Evolutionary conservation across 2,888 invertebrate species (phyloP), one percentile per base, ranked within the genome.

Genomic region (Ormyrus nitidulus): DNA sequence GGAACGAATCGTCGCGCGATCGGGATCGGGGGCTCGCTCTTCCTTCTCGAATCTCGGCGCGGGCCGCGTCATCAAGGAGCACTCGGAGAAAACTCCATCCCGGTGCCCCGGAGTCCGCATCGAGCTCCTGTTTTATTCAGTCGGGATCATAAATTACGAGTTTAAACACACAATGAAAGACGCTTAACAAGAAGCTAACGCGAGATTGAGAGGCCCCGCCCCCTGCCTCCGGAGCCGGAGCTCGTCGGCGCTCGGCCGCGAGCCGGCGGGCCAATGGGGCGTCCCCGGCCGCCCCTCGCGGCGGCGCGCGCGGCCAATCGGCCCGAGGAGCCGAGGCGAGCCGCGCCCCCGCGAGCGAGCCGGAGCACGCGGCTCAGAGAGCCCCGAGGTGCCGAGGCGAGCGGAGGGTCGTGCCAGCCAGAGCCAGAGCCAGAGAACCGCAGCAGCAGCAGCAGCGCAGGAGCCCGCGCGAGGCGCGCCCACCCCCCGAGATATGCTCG

Each of bases 91-190:
- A 46, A 10, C 59, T 56, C 48, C 58, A 59, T 48, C 53, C 1
- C 66, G 13, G 13, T 44, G 51, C 56, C 8, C 34, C 51, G 44
- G 64, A 64, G 34, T 46, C 48, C 61, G 61, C 66, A 65, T 54
- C 13, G 69, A 83, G 86, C 89, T 90, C 89, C 89, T 90, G 90
- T 90, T 90, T 90, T 90, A 90, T 90, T 90, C 90, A 90, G 90
- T 90, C 89, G 88, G 90, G 88, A 90, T 90, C 89, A 90, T 90
- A 90, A 90, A 90, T 90, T 89, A 90, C 90, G 90, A 90, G 90
- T 90, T 90, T 90, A 90, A 90, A 90, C 90, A 90, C 90, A 90
- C 90, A 90, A 90, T 90, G 90, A 90, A 90, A 90, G 90, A 90
- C 90, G 90, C 90, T 90, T 90, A 90, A 90, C 90, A 90, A 90